Evolutionary conservation across 1,140 invertebrate species (phyloP).

Genomic region (Idris sp.): DNA sequence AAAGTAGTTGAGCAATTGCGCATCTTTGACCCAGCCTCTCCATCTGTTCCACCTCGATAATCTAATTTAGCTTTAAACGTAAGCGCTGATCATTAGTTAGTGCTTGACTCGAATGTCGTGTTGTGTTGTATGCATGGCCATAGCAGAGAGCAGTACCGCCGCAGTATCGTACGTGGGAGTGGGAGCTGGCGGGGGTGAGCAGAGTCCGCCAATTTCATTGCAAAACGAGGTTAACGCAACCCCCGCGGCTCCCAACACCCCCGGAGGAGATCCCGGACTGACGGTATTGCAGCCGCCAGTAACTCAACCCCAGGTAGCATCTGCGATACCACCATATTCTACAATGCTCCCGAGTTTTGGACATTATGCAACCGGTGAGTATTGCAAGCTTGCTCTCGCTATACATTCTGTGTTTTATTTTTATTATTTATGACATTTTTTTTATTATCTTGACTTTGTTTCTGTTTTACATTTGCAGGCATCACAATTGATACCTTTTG

Average conservation of each 20-base stretch:
- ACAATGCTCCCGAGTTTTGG: conserved; percentile 86
- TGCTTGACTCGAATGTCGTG: conserved; percentile 75
- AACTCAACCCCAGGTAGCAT: conserved; percentile 76
- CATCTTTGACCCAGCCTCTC: conserved; percentile 10
- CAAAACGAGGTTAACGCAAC: conserved; percentile 79
- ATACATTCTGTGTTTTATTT: conserved; percentile 14
- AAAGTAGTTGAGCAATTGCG: conserved; percentile 23
- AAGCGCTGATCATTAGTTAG: conserved; percentile 72
- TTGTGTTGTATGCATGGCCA: conserved; percentile 78
- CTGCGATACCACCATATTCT: conserved; percentile 79
- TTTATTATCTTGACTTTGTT: too few relatives aligned
- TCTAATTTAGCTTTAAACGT: conserved; percentile 69
- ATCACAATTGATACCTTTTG: too few relatives aligned
- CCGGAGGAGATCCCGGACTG: conserved; percentile 77
- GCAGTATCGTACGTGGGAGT: conserved; percentile 79
- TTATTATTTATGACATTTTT: conserved; percentile 8
- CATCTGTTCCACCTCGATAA: conserved; percentile 29
- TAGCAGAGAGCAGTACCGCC: conserved; percentile 80
- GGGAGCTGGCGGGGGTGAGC: conserved; percentile 78
- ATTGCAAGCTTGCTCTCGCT: conserved; percentile 47
- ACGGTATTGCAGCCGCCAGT: conserved; percentile 80
- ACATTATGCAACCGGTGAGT: conserved; percentile 85
- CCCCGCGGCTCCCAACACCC: conserved; percentile 79
- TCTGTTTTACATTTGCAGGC: too few relatives aligned
- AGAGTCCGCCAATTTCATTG: conserved; percentile 80